Evolutionary conservation across 2,797 vertebrate genomes (phyloP).

Genomic region (Chelonia mydas): DNA sequence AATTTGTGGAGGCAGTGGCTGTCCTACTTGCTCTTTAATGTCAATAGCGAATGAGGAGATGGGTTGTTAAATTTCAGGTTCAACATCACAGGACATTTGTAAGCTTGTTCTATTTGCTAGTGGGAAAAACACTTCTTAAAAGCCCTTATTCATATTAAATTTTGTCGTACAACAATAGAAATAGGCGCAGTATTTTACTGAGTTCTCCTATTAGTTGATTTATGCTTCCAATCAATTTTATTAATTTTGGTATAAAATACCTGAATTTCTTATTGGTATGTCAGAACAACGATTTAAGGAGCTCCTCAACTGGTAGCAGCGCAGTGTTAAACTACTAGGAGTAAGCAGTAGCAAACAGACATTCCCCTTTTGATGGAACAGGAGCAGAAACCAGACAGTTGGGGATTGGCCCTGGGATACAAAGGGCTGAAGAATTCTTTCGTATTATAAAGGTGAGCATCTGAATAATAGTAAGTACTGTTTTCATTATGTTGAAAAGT

Average conservation of each 20-base stretch:
- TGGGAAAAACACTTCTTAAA: not conserved
- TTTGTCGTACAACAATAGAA: not conserved
- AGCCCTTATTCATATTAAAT: not conserved
- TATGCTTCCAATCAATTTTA: not conserved
- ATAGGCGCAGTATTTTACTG: not conserved
- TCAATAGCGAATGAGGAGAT: slow-evolving; percentile 15
- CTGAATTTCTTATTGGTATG: not conserved
- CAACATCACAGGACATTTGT: not conserved
- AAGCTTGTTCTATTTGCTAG: not conserved
- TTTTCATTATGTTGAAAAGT: not conserved
- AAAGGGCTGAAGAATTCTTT: not conserved
- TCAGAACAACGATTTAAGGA: not conserved
- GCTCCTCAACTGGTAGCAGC: not conserved
- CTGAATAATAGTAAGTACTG: not conserved
- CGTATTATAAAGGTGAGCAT: not conserved
- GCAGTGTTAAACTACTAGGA: not conserved
- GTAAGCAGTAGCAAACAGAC: not conserved
- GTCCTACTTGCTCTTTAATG: slow-evolving; percentile 49
- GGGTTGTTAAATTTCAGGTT: slow-evolving; percentile 5
- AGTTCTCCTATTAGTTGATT: not conserved
- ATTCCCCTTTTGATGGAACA: not conserved
- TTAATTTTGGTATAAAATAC: not conserved
- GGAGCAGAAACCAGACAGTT: not conserved
- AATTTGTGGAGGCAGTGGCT: not conserved
- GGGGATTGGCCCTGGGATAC: not conserved